A percentile compares a stretch with the other conserved stretches of the same genome.
These are phyloP conservation scores for Sitophilus oryzae DNA, from an alignment of 1,140 invertebrate species.

Conservation along the genomic window DNA sequence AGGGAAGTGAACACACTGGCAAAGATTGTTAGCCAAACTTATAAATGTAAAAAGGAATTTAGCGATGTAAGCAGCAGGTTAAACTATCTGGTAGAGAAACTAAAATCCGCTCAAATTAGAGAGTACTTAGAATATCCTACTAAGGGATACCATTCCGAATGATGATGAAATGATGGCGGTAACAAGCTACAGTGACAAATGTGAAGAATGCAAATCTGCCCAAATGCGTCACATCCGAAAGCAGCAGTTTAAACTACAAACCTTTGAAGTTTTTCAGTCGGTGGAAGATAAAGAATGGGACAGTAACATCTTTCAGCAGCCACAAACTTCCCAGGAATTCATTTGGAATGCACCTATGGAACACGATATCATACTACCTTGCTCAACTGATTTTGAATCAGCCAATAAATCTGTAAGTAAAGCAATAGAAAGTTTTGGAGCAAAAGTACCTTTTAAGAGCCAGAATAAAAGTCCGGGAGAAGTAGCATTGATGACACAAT, in stretches of 20 bases:
- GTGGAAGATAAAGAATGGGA: not conserved
- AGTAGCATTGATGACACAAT: not conserved
- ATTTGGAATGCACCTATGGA: constrained; percentile 1
- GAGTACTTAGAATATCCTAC: not conserved
- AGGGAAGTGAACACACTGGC: not conserved
- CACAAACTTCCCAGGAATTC: not conserved
- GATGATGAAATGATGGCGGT: not conserved
- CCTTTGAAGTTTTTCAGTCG: no score
- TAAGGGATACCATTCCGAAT: not conserved
- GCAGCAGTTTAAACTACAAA: no score
- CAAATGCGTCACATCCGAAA: not conserved
- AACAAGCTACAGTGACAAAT: not conserved
- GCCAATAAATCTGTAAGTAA: not conserved
- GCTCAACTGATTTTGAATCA: no score
- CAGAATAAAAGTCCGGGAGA: not conserved
- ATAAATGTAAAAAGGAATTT: constrained; percentile 6
- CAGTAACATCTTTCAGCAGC: not conserved
- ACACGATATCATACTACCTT: not conserved
- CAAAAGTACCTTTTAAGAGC: not conserved
- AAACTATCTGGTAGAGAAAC: not conserved
- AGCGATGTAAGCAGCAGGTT: not conserved
- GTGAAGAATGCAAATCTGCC: not conserved
- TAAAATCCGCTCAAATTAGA: not conserved
- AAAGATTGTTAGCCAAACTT: not conserved
- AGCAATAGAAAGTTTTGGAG: no score